phyloP scores from a whole-genome alignment of 2,797 vertebrate species.

The Chelmon rostratus region DNA sequence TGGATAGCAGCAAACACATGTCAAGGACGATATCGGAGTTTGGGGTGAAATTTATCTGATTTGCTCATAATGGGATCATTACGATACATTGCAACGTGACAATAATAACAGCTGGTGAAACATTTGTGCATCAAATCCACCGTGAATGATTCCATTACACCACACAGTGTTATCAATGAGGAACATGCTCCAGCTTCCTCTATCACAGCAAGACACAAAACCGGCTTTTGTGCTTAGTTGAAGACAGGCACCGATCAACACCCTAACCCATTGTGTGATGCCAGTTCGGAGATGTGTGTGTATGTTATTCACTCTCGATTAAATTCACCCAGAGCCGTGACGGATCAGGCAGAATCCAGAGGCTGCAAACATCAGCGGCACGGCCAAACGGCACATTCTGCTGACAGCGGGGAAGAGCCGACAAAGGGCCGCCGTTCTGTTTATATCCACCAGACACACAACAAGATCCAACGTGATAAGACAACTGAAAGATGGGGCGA shows the following conservation, averaged over 20 bases:
- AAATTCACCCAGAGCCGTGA: slow-evolving; percentile 55
- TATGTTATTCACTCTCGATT: slow-evolving; percentile 50
- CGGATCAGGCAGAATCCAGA: slow-evolving; percentile 50
- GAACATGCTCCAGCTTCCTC: slow-evolving; percentile 65
- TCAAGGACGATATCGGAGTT: slow-evolving; percentile 43
- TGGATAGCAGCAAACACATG: slow-evolving; percentile 26
- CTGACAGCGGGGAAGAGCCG: slow-evolving; percentile 61
- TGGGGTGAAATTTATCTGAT: slow-evolving; percentile 48
- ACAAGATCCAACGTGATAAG: slow-evolving; percentile 51
- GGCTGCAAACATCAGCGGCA: slow-evolving; percentile 65
- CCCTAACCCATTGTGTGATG: slow-evolving; percentile 47
- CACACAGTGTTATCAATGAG: slow-evolving; percentile 66
- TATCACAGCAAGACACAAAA: slow-evolving; percentile 63
- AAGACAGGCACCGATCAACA: slow-evolving; percentile 58
- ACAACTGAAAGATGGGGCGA: slow-evolving; percentile 53
- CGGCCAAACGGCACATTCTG: slow-evolving; percentile 51
- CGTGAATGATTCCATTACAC: slow-evolving; percentile 70
- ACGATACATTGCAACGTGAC: slow-evolving; percentile 51
- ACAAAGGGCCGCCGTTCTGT: slow-evolving; percentile 55
- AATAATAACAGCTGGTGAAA: slow-evolving; percentile 55
- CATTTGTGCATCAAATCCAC: slow-evolving; percentile 69
- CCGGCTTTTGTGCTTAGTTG: slow-evolving; percentile 59
- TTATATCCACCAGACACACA: slow-evolving; percentile 50
- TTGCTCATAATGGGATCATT: slow-evolving; percentile 60
- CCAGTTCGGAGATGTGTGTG: slow-evolving; percentile 31